Evolutionary conservation across 2,113 vertebrate species (phyloP).

Genomic region (Balaeniceps rex): DNA sequence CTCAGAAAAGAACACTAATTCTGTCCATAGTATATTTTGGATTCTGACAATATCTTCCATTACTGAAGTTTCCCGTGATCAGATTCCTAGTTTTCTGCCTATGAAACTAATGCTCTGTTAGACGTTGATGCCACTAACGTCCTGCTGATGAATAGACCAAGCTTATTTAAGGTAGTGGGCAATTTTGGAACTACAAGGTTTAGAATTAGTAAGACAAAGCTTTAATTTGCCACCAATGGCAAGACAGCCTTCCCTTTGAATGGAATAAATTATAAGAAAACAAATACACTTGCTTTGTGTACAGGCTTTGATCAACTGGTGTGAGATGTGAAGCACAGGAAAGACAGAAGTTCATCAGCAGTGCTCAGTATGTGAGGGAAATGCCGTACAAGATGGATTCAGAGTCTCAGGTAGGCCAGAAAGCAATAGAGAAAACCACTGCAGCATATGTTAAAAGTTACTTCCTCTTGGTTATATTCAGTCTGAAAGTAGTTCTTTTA

Average conservation of each 20-base stretch:
- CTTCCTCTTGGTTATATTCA: neutral
- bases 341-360: constrained; percentile 38
- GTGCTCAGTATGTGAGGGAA: constrained; percentile 15
- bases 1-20: neutral
- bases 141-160: neutral
- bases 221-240: neutral
- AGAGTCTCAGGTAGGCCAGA: constrained; percentile 50
- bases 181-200: neutral
- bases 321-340: constrained; percentile 45
- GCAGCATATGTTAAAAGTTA: neutral
- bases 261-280: neutral
- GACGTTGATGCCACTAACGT: neutral
- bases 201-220: neutral
- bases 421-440: neutral
- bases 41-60: neutral
- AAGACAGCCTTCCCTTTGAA: neutral
- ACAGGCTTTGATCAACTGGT: constrained; percentile 16
- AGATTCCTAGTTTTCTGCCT: neutral
- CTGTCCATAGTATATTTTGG: neutral
- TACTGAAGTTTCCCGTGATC: neutral
- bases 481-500: neutral
- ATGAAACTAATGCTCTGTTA: neutral
- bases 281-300: neutral
- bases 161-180: neutral
- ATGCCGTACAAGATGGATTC: constrained; percentile 49